phyloP scores from a whole-genome alignment of 1,140 invertebrate species.

The Pseudomyrmex gracilis region DNA sequence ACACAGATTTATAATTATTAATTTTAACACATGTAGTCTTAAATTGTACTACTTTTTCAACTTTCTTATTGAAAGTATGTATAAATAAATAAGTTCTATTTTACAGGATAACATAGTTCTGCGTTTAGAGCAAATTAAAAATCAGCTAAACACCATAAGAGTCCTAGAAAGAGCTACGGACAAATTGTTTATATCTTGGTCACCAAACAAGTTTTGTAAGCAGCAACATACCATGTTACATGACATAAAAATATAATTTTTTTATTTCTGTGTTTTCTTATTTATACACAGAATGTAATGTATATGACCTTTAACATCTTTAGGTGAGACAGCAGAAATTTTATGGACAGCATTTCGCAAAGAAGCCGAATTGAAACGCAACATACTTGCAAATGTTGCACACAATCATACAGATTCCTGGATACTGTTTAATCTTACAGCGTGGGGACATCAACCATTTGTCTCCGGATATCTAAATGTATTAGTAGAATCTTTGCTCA shows the following conservation, averaged over 20 bases:
- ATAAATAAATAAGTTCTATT: constrained; percentile 27
- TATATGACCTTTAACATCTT: constrained; percentile 33
- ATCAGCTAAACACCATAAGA: constrained; percentile 68
- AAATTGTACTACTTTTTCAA: neutral
- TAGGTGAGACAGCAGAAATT: constrained; percentile 69
- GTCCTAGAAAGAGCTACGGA: constrained; percentile 61
- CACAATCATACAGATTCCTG: constrained; percentile 72
- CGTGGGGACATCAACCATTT: constrained; percentile 78
- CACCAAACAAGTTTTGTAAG: constrained; percentile 75
- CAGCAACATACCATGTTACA: neutral
- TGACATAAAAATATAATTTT: no score
- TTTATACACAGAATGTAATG: no score
- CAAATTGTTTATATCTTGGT: constrained; percentile 78
- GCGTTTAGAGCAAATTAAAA: constrained; percentile 69
- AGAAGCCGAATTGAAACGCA: constrained; percentile 73
- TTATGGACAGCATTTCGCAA: constrained; percentile 74
- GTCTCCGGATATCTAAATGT: constrained; percentile 69
- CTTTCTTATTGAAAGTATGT: constrained; percentile 4
- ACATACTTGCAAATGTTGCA: constrained; percentile 77
- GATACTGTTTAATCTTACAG: constrained; percentile 77
- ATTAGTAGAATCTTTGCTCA: constrained; percentile 76
- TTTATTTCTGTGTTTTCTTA: no score
- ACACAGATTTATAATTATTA: constrained; percentile 40
- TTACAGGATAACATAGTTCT: constrained; percentile 75
- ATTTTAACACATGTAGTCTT: neutral